phyloP scores from a whole-genome alignment of 2,888 invertebrate genomes.

The Drosophila villosipedis region DNA sequence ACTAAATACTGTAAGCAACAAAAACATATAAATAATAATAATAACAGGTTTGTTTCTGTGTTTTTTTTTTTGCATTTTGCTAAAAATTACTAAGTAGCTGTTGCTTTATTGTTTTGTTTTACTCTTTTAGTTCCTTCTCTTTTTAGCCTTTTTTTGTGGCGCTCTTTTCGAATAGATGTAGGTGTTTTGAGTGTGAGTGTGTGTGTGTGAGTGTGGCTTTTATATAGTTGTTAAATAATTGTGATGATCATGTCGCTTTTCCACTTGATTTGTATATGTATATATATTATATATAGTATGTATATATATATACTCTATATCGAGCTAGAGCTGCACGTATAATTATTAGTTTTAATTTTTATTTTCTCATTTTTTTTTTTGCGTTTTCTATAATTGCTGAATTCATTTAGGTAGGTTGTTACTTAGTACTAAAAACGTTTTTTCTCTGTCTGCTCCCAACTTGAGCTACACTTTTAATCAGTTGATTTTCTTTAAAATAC shows the following conservation, averaged over 20 bases:
- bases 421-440: constrained; percentile 76
- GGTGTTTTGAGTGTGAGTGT: constrained; percentile 2
- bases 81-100: constrained; percentile 80
- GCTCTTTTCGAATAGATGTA: constrained; percentile 20
- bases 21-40: constrained; percentile 26
- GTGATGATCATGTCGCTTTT: constrained; percentile 55
- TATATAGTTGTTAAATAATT: constrained; percentile 55
- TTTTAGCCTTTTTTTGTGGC: constrained; percentile 56
- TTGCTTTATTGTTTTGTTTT: constrained; percentile 70
- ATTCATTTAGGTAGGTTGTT: constrained; percentile 77
- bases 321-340: constrained; percentile 47
- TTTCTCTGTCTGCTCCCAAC: constrained; percentile 31
- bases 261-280: constrained; percentile 28
- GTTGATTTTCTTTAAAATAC: constrained; percentile 71
- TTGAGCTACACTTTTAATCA: constrained; percentile 72
- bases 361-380: neutral
- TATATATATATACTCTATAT: constrained; percentile 21
- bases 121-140: constrained; percentile 46
- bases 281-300: constrained; percentile 18
- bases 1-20: constrained; percentile 9
- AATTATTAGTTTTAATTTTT: constrained; percentile 29
- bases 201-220: constrained; percentile 26
- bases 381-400: constrained; percentile 27
- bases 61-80: constrained; percentile 66
- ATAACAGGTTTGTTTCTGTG: constrained; percentile 11